These are phyloP conservation scores for Cheilinus undulatus DNA, from an alignment of 2,113 vertebrate species.

Conservation along the genomic window DNA sequence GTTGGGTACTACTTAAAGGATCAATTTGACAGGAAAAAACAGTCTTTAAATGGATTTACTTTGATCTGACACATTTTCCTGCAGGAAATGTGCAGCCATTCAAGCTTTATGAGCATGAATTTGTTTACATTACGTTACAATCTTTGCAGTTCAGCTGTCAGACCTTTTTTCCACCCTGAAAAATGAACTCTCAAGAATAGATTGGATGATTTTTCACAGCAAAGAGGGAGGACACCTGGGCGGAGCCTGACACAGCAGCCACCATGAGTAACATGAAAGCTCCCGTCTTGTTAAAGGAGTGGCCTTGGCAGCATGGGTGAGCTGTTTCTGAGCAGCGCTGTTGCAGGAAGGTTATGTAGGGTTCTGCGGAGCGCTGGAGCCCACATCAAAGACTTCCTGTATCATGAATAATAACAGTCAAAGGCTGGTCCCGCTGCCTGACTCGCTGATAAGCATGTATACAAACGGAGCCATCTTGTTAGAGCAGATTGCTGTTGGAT, in stretches of 20 bases:
- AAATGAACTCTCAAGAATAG: neutral
- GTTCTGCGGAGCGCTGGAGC: constrained; percentile 39
- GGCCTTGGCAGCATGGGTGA: constrained; percentile 15
- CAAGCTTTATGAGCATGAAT: neutral
- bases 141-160: constrained; percentile 7
- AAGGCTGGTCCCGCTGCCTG: constrained; percentile 48
- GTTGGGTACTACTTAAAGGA: too few species aligned
- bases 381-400: constrained; percentile 73
- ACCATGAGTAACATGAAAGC: constrained; percentile 19
- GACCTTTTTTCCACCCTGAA: neutral
- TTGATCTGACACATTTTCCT: neutral
- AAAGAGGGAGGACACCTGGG: neutral
- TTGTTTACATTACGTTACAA: neutral
- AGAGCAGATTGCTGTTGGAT: constrained; percentile 68
- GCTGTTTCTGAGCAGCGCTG: neutral
- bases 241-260: neutral
- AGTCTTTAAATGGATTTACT: too few species aligned
- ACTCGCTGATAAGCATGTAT: constrained; percentile 65
- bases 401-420: constrained; percentile 78
- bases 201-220: neutral
- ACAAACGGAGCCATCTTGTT: constrained; percentile 70
- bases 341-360: constrained; percentile 26
- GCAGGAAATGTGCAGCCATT: neutral
- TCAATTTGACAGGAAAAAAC: neutral
- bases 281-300: constrained; percentile 12